phyloP scores from a whole-genome alignment of 2,888 invertebrate genomes.

The Tetranychus piercei region DNA sequence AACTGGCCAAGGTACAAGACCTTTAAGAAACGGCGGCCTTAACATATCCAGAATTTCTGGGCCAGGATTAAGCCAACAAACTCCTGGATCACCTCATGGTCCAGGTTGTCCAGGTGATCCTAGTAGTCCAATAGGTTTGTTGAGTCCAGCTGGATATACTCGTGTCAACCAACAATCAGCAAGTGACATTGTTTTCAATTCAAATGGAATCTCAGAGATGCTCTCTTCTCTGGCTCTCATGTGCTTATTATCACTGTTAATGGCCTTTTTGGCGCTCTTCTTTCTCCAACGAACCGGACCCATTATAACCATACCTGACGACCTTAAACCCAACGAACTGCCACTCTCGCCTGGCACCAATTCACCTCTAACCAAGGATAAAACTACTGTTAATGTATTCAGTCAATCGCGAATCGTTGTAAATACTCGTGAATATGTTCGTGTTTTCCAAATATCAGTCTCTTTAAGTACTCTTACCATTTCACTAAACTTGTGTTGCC shows the following conservation, averaged over 20 bases:
- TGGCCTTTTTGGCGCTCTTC: slow-evolving; percentile 62
- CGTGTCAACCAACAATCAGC: not conserved
- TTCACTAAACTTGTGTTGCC: slow-evolving; percentile 69
- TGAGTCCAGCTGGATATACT: not conserved
- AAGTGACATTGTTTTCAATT: not conserved
- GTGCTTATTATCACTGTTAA: slow-evolving; percentile 61
- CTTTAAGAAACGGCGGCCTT: not conserved
- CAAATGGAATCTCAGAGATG: slow-evolving; percentile 49
- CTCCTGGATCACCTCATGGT: too few species aligned
- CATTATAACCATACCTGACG: slow-evolving; percentile 39
- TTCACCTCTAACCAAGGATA: not conserved
- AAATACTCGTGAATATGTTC: slow-evolving; percentile 58
- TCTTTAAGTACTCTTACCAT: slow-evolving; percentile 71
- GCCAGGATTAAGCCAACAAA: not conserved
- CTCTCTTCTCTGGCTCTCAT: slow-evolving; percentile 64
- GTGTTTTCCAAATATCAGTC: slow-evolving; percentile 75
- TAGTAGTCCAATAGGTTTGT: too few species aligned
- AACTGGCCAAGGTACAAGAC: not conserved
- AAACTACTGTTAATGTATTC: slow-evolving; percentile 16
- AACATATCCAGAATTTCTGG: not conserved
- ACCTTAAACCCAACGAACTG: not conserved
- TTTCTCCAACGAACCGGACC: slow-evolving; percentile 62
- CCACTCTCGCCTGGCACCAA: not conserved
- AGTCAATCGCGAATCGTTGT: slow-evolving; percentile 34
- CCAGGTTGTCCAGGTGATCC: too few species aligned